Conservation (phyloP, 2,113 vertebrate species). For the Nyctereutes procyonoides region DNA sequence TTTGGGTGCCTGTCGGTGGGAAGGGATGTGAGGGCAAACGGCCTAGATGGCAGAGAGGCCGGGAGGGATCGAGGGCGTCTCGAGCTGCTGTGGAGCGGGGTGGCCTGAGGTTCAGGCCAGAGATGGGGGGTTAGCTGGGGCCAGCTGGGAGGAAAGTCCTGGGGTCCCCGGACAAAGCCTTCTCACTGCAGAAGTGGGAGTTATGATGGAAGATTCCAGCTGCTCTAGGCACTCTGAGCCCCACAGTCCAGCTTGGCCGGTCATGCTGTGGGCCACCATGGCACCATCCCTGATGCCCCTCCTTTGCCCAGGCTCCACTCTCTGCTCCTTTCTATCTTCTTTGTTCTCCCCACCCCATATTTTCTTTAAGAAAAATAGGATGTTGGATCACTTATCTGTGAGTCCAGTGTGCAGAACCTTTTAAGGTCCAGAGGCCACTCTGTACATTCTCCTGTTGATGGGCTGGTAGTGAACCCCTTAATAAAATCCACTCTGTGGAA, state of each 20-base stretch:
- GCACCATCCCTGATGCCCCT: not conserved
- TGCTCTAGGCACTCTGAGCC: no score
- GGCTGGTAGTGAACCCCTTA: not conserved
- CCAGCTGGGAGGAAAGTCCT: not conserved
- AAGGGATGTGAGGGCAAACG: not conserved
- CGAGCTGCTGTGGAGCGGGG: accelerated
- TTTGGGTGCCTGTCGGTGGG: not conserved
- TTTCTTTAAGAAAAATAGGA: not conserved
- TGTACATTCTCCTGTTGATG: not conserved
- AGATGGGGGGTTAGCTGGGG: not conserved
- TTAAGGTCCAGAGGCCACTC: not conserved
- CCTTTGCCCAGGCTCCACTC: not conserved
- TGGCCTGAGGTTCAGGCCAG: not conserved
- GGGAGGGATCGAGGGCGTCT: not conserved
- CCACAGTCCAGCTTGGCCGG: not conserved
- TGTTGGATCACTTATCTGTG: not conserved
- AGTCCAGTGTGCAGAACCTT: not conserved
- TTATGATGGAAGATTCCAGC: not conserved
- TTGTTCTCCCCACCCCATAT: not conserved
- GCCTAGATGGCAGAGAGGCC: not conserved
- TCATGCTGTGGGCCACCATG: not conserved
- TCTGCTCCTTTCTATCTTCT: not conserved
- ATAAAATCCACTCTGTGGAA: not conserved
- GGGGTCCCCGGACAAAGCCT: not conserved
- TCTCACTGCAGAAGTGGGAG: not conserved